phyloP scores from a whole-genome alignment of 2,797 vertebrate genomes.

The Acipenser ruthenus region DNA sequence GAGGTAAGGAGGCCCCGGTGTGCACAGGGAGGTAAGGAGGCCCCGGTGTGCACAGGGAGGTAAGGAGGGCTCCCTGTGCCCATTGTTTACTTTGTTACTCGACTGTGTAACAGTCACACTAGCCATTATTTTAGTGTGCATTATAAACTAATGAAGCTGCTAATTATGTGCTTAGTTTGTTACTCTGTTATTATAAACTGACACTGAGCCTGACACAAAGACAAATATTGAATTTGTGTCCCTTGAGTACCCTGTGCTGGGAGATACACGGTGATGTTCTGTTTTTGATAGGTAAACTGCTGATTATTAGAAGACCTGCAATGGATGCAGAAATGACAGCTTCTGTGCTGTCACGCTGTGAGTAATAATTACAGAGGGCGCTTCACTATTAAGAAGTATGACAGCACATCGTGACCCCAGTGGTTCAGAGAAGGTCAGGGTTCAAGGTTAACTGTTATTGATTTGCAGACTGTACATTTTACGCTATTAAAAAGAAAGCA shows the following conservation, averaged over 20 bases:
- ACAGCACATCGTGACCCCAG: background rate
- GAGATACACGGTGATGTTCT: background rate
- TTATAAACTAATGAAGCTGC: conserved; percentile 25
- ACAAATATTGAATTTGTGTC: conserved; percentile 10
- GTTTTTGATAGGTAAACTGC: background rate
- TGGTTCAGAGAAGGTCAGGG: background rate
- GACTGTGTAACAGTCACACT: no score
- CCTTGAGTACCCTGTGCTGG: background rate
- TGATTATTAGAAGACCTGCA: background rate
- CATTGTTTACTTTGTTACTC: no score
- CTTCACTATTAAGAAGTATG: conserved; percentile 4
- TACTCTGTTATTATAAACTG: conserved; percentile 32
- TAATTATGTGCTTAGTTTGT: conserved; percentile 36
- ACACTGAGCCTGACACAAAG: conserved; percentile 32
- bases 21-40: no score
- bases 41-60: no score
- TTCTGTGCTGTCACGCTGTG: background rate
- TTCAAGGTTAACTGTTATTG: conserved; percentile 10
- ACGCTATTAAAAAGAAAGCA: conserved; percentile 3
- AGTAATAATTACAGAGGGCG: background rate
- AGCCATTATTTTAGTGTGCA: background rate
- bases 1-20: no score
- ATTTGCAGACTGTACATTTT: background rate
- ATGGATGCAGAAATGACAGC: background rate
- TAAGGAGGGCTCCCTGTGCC: no score